Conservation (phyloP, 1,140 invertebrate species). For the Papilio aristodemus region DNA sequence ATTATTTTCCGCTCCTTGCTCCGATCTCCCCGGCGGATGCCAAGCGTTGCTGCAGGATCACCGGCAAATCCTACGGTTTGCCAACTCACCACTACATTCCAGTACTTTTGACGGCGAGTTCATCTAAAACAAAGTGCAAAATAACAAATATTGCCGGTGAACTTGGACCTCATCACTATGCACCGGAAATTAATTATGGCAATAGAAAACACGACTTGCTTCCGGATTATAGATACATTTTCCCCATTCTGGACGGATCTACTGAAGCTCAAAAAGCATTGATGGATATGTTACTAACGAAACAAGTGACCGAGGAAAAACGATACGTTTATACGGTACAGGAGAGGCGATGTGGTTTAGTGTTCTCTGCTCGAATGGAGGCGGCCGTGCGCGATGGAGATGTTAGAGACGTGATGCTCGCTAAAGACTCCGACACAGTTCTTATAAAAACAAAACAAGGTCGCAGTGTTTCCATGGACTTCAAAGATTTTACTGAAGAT, state of each 20-base stretch:
- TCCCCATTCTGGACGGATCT: constrained; percentile 85
- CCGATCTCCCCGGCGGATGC: constrained; percentile 90
- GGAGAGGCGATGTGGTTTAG: constrained; percentile 86
- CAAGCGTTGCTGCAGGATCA: constrained; percentile 89
- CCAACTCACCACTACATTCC: constrained; percentile 90
- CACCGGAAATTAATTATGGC: constrained; percentile 82
- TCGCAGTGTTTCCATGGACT: constrained; percentile 86
- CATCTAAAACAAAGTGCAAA: constrained; percentile 82
- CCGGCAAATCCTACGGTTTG: constrained; percentile 88
- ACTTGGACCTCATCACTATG: constrained; percentile 81
- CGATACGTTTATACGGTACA: constrained; percentile 88
- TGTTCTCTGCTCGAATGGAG: constrained; percentile 88
- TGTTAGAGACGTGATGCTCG: constrained; percentile 87
- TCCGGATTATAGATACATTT: constrained; percentile 87
- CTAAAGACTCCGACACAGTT: constrained; percentile 87
- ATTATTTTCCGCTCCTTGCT: constrained; percentile 91
- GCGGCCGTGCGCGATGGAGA: constrained; percentile 88
- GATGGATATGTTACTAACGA: constrained; percentile 82
- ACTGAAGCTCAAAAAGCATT: constrained; percentile 83
- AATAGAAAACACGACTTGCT: constrained; percentile 84
- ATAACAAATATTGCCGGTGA: constrained; percentile 83
- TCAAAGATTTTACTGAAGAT: constrained; percentile 82
- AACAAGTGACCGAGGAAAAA: constrained; percentile 81
- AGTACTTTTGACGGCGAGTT: constrained; percentile 83
- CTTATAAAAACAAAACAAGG: constrained; percentile 87